Evolutionary conservation across 2,113 vertebrate species (phyloP), one percentile per base, ranked within the genome.

Genomic region (Lates calcarifer): DNA sequence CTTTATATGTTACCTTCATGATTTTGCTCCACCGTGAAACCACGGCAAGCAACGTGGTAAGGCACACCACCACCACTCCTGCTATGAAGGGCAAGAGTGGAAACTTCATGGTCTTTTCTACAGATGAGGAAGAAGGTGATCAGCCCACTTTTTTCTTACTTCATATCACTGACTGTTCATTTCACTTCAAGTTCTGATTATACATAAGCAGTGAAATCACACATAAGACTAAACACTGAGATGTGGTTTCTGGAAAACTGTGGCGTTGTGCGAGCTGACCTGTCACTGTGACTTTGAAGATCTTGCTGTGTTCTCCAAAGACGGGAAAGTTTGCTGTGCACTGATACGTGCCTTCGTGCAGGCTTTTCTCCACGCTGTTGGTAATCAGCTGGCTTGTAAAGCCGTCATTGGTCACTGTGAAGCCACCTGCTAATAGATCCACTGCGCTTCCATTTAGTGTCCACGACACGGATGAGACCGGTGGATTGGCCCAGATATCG

Each of bases 31-130:
- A 89, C 14, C 95, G 82, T 43, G 95, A 86, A 20, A 90, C 1
- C 18, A 92, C 0, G 0, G 94, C 95, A 3, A 96, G 87, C 31
- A 95, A 0, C 0, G 45, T 7, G 14, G 95, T 95, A 2, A 86
- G 69, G 13, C 3, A 13, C 29, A 95, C 81, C 45, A 96, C 94
- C 65, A 96, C 94, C 22, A 93, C 0, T 0, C 92, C 95, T 17
- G 95, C 93, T 47, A 95, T 87, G 17, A 89, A 77, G 18, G 95
- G 94, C 65, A 86, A 77, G 66, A 94, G 24, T 10, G 94, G 94
- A 47, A 95, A 92, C 79, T 90, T 92, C 4, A 89, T 0, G 24
- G 81, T 85, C 74, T 77, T 92, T 13, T 91, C 95, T 96, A 56
- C n/a, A 69, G 31, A 81, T 20, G 26, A 62, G 17, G 41, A 76